Conservation (phyloP, 2,888 invertebrate genomes). For the Pachydiplax longipennis region DNA sequence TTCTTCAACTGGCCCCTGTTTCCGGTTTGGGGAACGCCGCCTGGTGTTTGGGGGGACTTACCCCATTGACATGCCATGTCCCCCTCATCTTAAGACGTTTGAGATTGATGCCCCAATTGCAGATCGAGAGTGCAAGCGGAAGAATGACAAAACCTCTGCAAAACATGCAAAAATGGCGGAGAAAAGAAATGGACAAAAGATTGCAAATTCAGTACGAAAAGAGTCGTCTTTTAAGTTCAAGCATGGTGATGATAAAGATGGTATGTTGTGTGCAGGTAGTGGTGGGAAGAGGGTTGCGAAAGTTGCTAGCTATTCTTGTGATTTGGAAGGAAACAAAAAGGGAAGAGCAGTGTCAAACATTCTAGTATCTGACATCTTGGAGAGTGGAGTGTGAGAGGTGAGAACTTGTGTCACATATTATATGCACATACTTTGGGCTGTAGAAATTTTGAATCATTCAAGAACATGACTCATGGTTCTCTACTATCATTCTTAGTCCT, state of each 20-base stretch:
- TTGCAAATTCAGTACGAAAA: background rate
- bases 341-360: background rate
- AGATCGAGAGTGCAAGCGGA: conserved; percentile 59
- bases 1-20: background rate
- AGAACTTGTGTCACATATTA: background rate
- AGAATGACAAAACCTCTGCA: conserved; percentile 54
- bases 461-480: background rate
- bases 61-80: conserved; percentile 79
- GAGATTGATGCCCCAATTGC: conserved; percentile 63
- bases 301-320: conserved; percentile 7
- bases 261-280: conserved; percentile 1
- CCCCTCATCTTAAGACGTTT: conserved; percentile 52
- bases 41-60: conserved; percentile 85
- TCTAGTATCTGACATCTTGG: background rate
- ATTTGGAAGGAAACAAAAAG: background rate
- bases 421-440: background rate
- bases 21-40: conserved; percentile 57
- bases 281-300: background rate
- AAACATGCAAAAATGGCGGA: conserved; percentile 47
- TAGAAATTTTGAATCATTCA: background rate
- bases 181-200: conserved; percentile 46
- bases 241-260: background rate
- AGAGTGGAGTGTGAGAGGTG: conserved; percentile 31
- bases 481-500: background rate
- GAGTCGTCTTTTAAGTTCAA: background rate